phyloP scores from a whole-genome alignment of 2,113 vertebrate genomes.

The Spilogale gracilis region DNA sequence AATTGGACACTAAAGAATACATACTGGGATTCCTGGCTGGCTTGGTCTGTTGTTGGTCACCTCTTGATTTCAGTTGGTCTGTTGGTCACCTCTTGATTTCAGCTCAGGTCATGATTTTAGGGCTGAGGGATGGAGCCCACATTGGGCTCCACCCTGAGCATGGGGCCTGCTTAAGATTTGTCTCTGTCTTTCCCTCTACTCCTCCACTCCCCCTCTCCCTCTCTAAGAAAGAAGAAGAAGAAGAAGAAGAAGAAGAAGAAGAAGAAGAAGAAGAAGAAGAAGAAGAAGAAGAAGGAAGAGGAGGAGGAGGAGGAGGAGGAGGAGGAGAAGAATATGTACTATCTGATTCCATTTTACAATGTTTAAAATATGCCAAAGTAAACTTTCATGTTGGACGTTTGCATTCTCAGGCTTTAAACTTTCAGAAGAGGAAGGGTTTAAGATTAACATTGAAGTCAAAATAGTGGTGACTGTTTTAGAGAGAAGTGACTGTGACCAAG shows the following conservation, averaged over 20 bases:
- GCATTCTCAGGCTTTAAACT: not conserved
- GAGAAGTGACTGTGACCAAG: not conserved
- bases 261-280: not conserved
- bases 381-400: not conserved
- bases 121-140: not conserved
- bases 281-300: not conserved
- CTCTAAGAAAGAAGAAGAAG: not conserved
- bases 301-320: not conserved
- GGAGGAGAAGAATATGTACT: not conserved
- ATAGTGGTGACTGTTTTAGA: not conserved
- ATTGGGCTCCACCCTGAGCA: not conserved
- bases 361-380: not conserved
- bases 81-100: not conserved
- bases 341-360: not conserved
- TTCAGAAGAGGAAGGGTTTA: not conserved
- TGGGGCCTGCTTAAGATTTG: not conserved
- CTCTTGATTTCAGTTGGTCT: not conserved
- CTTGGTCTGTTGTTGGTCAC: not conserved
- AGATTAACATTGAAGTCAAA: not conserved
- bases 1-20: not conserved
- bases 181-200: not conserved
- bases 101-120: not conserved
- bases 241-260: too few relatives aligned
- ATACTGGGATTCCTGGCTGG: not conserved
- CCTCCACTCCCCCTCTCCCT: not conserved